Conservation (phyloP, 2,888 invertebrate species). For the Volucella inanis region DNA sequence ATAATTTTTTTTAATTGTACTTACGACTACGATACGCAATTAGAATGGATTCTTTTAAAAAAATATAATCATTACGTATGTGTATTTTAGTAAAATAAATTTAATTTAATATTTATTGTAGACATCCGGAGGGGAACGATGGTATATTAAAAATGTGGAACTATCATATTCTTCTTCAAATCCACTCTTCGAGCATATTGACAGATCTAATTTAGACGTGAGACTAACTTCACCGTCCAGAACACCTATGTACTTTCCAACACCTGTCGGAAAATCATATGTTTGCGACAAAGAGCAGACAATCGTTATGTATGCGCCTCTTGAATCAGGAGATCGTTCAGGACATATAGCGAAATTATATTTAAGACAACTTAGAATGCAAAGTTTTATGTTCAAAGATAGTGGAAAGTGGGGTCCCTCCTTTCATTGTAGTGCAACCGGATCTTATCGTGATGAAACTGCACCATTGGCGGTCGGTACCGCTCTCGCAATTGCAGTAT, state of each 20-base stretch:
- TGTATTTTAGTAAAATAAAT: no score
- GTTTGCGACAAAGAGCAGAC: constrained; percentile 89
- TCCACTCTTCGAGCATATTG: constrained; percentile 85
- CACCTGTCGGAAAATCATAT: constrained; percentile 94
- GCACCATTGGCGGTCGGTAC: constrained; percentile 93
- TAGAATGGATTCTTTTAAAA: no score
- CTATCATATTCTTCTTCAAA: constrained; percentile 89
- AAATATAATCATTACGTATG: no score
- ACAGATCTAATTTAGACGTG: constrained; percentile 84
- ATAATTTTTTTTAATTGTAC: no score
- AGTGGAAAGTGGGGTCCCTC: constrained; percentile 85
- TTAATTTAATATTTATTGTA: constrained; percentile 78
- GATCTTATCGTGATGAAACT: constrained; percentile 89
- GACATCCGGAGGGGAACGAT: constrained; percentile 94
- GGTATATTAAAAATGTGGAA: constrained; percentile 92
- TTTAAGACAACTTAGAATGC: constrained; percentile 89
- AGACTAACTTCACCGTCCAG: constrained; percentile 85
- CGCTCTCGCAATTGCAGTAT: constrained; percentile 91
- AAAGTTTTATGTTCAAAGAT: constrained; percentile 94
- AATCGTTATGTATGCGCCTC: constrained; percentile 86
- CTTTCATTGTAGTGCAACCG: constrained; percentile 84
- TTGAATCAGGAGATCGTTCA: constrained; percentile 82
- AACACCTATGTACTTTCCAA: constrained; percentile 88
- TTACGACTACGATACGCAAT: no score
- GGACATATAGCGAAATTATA: constrained; percentile 86